Evolutionary conservation across 2,888 invertebrate species (phyloP), one percentile per base, ranked within the genome.

Genomic region (Melanargia galathea): DNA sequence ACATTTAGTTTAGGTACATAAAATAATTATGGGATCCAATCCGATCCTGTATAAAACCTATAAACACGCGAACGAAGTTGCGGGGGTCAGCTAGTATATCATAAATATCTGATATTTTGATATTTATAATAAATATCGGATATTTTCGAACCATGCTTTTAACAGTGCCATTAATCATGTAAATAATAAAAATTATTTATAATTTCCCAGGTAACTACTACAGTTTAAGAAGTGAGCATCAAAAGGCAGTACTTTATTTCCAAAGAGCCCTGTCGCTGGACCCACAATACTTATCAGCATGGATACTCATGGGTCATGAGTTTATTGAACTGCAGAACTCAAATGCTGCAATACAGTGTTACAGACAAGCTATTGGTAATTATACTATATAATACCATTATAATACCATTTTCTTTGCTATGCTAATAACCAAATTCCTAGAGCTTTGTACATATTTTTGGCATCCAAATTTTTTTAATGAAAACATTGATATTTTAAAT

Each of bases 251-350:
- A 10, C 92, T 97, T 74, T 99, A 99, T 86, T 99, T 99, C 82
- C 98, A 98, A 84, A 93, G 99, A 73, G 99, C 99, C 0, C 85
- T 99, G 16, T 96, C 97, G 81, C 89, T 99, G 6, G 98, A 98
- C 90, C 98, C 98, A 0, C 96, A 97, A 76, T 98, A 98, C 84
- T 89, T 98, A 54, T 97, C 98, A 0, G 99, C 98, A 0, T 99
- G 99, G 99, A 99, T 98, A 1, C 92, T 99, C 48, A 97, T 99
- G 95, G 99, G 99, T 0, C 99, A 99, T 81, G 99, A 99, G 84
- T 99, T 97, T 84, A 98, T 99, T 95, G 99, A 99, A 89, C 94
- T 99, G 87, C 99, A 99, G 85, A 99, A 99, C 84, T 97, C 98
- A 0, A 97, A 97, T 86, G 99, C 98, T 16, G 99, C 99, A n/a